phyloP scores from a whole-genome alignment of 2,797 vertebrate genomes.

The Mus minutoides region DNA sequence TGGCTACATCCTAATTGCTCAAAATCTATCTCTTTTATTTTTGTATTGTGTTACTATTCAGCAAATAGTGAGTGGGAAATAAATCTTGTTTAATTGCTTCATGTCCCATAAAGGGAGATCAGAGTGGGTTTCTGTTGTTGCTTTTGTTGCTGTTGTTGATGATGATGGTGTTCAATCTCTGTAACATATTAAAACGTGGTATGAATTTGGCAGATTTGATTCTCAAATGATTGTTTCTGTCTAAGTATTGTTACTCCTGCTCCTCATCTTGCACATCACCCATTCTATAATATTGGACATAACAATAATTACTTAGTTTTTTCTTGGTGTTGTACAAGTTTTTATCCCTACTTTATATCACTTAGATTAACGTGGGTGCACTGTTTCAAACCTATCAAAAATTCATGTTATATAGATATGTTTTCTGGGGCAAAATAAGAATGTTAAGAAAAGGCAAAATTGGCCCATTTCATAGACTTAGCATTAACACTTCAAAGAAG shows the following conservation, averaged over 20 bases:
- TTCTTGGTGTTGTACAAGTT: neutral
- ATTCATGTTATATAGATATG: neutral
- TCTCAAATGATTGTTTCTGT: neutral
- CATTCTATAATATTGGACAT: neutral
- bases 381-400: neutral
- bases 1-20: neutral
- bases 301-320: neutral
- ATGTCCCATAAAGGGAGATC: neutral
- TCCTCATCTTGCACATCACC: neutral
- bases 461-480: neutral
- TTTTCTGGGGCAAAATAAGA: neutral
- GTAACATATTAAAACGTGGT: neutral
- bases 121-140: no score
- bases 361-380: neutral
- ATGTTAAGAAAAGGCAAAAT: neutral
- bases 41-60: neutral
- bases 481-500: neutral
- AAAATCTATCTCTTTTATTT: constrained; percentile 38
- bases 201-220: neutral
- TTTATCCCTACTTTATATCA: neutral
- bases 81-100: constrained; percentile 30
- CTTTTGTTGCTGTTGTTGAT: neutral
- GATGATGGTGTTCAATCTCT: neutral
- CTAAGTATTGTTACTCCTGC: rapidly evolving
- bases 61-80: constrained; percentile 16